phyloP scores from a whole-genome alignment of 2,113 vertebrate genomes.

The Butastur rufipennis region DNA sequence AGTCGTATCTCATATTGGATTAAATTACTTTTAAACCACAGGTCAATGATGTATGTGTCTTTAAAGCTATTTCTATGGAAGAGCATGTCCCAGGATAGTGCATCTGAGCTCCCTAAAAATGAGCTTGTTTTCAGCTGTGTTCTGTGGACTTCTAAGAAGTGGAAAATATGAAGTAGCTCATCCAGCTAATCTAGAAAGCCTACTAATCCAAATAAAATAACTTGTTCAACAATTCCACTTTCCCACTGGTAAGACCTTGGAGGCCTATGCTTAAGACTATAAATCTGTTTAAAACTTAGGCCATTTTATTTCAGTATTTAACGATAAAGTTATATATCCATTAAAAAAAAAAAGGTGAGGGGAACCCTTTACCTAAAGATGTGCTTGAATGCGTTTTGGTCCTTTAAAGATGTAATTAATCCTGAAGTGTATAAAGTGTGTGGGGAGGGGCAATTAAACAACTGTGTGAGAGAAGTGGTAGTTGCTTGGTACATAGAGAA shows the following conservation, averaged over 20 bases:
- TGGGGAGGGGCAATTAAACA: neutral
- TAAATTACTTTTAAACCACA: neutral
- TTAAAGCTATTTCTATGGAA: neutral
- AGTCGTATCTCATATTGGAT: neutral
- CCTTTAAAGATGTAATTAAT: neutral
- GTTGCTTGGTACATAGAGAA: neutral
- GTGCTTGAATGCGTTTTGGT: neutral
- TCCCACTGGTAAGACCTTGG: neutral
- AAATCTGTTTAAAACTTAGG: neutral
- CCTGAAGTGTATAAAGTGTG: neutral
- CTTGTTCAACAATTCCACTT: neutral
- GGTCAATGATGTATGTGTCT: neutral
- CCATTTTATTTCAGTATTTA: neutral
- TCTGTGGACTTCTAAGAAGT: neutral
- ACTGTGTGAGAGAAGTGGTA: neutral
- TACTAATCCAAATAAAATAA: neutral
- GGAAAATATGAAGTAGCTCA: neutral
- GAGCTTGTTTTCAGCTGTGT: neutral
- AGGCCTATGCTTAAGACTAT: neutral
- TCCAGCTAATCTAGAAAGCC: neutral
- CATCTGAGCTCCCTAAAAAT: neutral
- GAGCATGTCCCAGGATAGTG: neutral
- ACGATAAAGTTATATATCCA: neutral
- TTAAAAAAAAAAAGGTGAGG: neutral
- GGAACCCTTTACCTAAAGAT: neutral